Base-by-base conservation (phyloP, 92 coral and sea anemone species). In the Siderastrea siderea region DNA sequence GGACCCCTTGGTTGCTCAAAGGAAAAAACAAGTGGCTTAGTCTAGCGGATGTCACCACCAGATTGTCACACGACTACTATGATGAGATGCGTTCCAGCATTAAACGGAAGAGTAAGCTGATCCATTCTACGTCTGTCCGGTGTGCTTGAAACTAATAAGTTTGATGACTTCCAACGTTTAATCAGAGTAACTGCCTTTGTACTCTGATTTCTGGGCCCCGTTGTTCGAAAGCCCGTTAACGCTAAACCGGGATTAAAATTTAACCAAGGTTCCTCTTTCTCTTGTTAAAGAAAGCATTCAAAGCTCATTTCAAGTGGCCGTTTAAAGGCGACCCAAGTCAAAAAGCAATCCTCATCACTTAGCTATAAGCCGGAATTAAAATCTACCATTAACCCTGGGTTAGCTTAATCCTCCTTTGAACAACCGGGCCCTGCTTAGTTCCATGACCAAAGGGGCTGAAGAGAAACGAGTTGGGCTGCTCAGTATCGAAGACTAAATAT, bases 1-100 rank as follows among this genome's bases (percentile, higher is more conserved):
- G 66, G 70, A 7, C 83, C 55, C 71, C 83, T 78, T 53, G 68
- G 65, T 59, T 78, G 83, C 16, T 78, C 52, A n/a, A 57, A 19
- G 44, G 70, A 48, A 53, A 11, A 17, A 4, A 7, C 79, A 8
- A 53, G 79, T 16, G 38, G 38, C 38, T 26, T 26, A 26, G 38
- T 26, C 38, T 0, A 26, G 38, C 38, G 38, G 38, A 26, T 26
- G 38, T 26, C 38, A 26, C 38, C 38, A 26, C 38, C 38, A 26
- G 38, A 26, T 26, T 26, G 38, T 26, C 38, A 26, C 38, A 71
- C 10, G 44, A 64, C 6, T 46, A 52, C 55, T 47, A 43, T 50
- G 72, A 61, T n/a, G 71, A 79, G 12, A 79, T 65, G 77, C 60
- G 57, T 11, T n/a, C 55, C 44, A 48, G 26, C 58, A 11, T 10